A percentile compares a stretch with the other conserved stretches of the same genome.
Conservation (phyloP, 2,113 vertebrate species). For the Nibea coibor region DNA sequence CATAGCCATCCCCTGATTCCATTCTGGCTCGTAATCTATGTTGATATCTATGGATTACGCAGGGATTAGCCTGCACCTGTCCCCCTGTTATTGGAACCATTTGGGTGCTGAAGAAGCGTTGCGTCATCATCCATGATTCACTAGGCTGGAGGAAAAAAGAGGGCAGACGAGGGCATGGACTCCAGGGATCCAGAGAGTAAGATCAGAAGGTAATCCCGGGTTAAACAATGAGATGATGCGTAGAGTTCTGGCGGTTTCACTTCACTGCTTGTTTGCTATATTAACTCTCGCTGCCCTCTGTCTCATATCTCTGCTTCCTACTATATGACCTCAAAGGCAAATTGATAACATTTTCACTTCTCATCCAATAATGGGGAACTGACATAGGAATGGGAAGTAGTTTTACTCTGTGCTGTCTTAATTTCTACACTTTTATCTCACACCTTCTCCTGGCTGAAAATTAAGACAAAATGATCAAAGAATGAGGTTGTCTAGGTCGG, state of each 20-base stretch:
- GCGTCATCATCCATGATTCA: conserved; percentile 38
- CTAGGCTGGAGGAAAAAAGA: conserved; percentile 10
- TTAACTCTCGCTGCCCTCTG: background rate
- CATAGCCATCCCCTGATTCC: conserved; percentile 23
- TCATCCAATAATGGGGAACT: conserved; percentile 12
- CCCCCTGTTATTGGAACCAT: conserved; percentile 67
- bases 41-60: conserved; percentile 67
- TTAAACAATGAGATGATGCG: conserved; percentile 47
- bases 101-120: conserved; percentile 32
- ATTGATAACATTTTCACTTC: conserved; percentile 28
- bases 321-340: conserved; percentile 12
- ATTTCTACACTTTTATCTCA: conserved; percentile 9
- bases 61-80: conserved; percentile 75
- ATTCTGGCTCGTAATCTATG: conserved; percentile 52
- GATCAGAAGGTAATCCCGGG: conserved; percentile 56
- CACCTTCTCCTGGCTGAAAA: conserved; percentile 11
- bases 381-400: background rate
- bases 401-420: background rate
- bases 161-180: conserved; percentile 17
- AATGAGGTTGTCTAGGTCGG: conserved; percentile 1
- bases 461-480: conserved; percentile 24
- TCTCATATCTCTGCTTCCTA: conserved; percentile 12
- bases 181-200: conserved; percentile 24
- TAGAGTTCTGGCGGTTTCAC: conserved; percentile 11
- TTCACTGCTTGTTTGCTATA: conserved; percentile 15